Evolutionary conservation across 1,140 invertebrate genomes (phyloP).

Genomic region (Hypothenemus hampei): DNA sequence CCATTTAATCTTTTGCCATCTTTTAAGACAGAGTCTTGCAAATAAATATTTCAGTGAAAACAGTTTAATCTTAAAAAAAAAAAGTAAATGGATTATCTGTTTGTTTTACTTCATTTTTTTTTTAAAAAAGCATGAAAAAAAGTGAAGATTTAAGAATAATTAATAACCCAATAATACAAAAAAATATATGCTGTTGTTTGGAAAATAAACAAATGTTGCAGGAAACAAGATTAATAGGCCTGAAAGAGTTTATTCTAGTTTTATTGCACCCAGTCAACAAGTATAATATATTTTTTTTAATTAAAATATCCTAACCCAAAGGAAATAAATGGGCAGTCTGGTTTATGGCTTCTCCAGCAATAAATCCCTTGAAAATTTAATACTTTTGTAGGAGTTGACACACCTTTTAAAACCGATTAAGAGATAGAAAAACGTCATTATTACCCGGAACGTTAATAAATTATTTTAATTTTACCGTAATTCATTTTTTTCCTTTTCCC

Average conservation of each 20-base stretch:
- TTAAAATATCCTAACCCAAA: slow-evolving; percentile 8
- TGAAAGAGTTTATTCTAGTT: too few relatives aligned
- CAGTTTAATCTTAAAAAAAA: too few relatives aligned
- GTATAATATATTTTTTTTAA: slow-evolving; percentile 8
- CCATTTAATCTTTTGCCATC: too few relatives aligned
- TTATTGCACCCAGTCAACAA: slow-evolving; percentile 6
- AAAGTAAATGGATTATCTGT: too few relatives aligned
- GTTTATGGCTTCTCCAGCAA: slow-evolving; percentile 10
- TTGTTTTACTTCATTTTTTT: too few relatives aligned
- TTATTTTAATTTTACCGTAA: slow-evolving; percentile 16
- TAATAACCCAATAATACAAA: too few relatives aligned
- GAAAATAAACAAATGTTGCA: slow-evolving; percentile 3
- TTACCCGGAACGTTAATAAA: slow-evolving; percentile 10
- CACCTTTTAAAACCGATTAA: slow-evolving; percentile 16
- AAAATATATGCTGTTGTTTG: not conserved
- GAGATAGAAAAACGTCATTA: slow-evolving; percentile 16
- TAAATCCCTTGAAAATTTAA: slow-evolving; percentile 11
- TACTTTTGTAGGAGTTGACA: slow-evolving; percentile 16
- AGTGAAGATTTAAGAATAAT: too few relatives aligned
- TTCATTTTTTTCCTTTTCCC: too few relatives aligned
- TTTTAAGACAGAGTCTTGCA: too few relatives aligned
- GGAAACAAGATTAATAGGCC: too few relatives aligned
- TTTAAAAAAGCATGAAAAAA: too few relatives aligned
- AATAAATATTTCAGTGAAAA: too few relatives aligned
- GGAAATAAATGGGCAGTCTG: slow-evolving; percentile 9